These are phyloP conservation scores for Actinia equina DNA, from an alignment of 64 coral and sea anemone species.

Conservation along the genomic window DNA sequence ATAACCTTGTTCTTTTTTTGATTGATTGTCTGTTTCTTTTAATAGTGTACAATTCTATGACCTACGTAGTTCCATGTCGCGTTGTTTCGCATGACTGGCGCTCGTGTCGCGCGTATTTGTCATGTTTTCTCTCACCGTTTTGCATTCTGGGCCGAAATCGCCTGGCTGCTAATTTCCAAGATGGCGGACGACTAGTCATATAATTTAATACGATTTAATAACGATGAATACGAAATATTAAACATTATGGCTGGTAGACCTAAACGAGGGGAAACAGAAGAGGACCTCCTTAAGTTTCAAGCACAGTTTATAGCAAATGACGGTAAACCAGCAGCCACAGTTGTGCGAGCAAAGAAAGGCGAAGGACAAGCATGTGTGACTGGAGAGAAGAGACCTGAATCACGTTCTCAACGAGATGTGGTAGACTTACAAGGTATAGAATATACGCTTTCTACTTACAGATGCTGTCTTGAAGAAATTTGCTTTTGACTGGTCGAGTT, in stretches of 20 bases:
- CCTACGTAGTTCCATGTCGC: too few species aligned
- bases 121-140: neutral
- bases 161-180: slow-evolving; percentile 15
- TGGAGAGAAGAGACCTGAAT: neutral
- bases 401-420: slow-evolving; percentile 30
- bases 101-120: too few species aligned
- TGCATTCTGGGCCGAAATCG: neutral
- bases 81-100: too few species aligned
- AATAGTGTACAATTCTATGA: too few species aligned
- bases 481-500: neutral
- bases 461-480: neutral
- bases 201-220: neutral
- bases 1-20: too few species aligned
- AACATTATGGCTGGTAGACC: slow-evolving; percentile 45
- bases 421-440: neutral
- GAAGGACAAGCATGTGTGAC: neutral
- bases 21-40: too few species aligned
- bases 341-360: slow-evolving; percentile 21
- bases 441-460: neutral
- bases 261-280: slow-evolving; percentile 58
- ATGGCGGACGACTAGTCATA: slow-evolving; percentile 40
- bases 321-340: slow-evolving; percentile 31
- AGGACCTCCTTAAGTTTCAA: slow-evolving; percentile 57
- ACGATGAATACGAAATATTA: neutral
- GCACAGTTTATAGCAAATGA: slow-evolving; percentile 37